A percentile compares a stretch with the other conserved stretches of the same genome.
These are phyloP conservation scores for Chrysolophus pictus DNA, from an alignment of 2,797 vertebrate species.

Conservation along the genomic window DNA sequence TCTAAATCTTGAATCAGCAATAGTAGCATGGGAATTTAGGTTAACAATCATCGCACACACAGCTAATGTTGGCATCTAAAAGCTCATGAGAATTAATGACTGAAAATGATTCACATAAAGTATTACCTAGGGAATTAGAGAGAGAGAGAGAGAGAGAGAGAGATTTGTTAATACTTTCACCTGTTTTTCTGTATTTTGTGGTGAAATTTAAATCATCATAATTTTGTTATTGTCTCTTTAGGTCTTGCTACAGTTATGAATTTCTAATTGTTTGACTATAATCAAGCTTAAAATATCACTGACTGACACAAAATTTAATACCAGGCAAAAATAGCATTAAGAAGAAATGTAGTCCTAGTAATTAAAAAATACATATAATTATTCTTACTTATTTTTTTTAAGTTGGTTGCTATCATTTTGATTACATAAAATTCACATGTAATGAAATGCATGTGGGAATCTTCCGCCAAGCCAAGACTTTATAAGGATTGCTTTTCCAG, in stretches of 20 bases:
- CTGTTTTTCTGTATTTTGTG: neutral
- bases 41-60: neutral
- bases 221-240: neutral
- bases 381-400: neutral
- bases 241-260: neutral
- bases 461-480: neutral
- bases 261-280: neutral
- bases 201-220: neutral
- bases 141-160: accelerated
- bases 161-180: neutral
- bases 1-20: neutral
- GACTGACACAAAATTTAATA: neutral
- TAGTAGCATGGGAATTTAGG: neutral
- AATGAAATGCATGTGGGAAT: neutral
- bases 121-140: neutral
- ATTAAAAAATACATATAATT: neutral
- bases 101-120: neutral
- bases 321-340: neutral
- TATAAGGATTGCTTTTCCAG: neutral
- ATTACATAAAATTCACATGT: neutral
- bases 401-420: neutral
- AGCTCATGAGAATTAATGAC: neutral
- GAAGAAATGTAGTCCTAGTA: neutral
- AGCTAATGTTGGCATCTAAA: neutral
- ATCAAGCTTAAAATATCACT: neutral